Evolutionary conservation across 2,797 vertebrate genomes (phyloP).

Genomic region (Urosaurus nigricauda): DNA sequence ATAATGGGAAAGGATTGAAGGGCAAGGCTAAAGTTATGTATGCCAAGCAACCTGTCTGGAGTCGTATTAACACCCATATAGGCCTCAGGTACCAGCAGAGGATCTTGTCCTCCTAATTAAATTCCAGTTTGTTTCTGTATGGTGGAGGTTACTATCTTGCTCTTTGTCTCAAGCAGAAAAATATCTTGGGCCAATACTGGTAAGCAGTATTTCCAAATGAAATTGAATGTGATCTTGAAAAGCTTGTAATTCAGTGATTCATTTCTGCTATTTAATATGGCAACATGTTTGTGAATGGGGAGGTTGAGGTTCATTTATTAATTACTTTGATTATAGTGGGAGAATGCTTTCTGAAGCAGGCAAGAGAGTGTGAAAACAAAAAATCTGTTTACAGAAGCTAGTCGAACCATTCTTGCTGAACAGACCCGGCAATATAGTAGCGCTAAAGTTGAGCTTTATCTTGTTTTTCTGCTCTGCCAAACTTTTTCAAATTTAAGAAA

Average conservation of each 20-base stretch:
- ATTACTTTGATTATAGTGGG: neutral
- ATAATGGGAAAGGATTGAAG: neutral
- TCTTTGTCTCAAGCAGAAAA: too few species aligned
- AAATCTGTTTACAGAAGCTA: neutral
- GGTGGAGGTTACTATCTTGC: too few species aligned
- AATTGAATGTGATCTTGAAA: neutral
- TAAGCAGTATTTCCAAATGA: neutral
- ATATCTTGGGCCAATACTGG: too few species aligned
- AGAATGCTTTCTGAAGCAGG: neutral
- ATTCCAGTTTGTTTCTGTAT: too few species aligned
- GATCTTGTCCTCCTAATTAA: too few species aligned
- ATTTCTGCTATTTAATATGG: neutral
- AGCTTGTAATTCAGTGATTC: neutral
- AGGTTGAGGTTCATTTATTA: neutral
- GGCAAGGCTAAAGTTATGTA: neutral
- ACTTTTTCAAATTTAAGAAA: conserved; percentile 16
- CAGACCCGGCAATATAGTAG: neutral
- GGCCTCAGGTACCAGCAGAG: too few species aligned
- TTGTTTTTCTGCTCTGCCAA: neutral
- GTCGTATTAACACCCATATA: too few species aligned
- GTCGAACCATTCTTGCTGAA: neutral
- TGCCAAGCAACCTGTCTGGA: too few species aligned
- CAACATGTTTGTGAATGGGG: neutral
- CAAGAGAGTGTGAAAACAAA: neutral
- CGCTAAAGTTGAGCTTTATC: neutral